Evolutionary conservation across 2,797 vertebrate species (phyloP).

Genomic region (Danio tinwini): DNA sequence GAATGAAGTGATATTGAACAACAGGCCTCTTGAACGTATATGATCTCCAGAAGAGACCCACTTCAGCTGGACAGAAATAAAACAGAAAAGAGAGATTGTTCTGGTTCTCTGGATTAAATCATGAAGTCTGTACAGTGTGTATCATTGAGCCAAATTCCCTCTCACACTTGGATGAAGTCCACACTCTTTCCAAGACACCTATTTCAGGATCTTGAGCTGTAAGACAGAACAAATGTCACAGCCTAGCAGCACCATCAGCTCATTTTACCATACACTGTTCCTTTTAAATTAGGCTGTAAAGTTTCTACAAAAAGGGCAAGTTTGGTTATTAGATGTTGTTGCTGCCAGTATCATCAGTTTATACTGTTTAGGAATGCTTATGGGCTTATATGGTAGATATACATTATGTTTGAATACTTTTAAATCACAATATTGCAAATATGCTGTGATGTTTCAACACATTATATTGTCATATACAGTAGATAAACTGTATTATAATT

Average conservation of each 20-base stretch:
- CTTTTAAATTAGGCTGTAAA: conserved; percentile 18
- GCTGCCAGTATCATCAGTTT: background rate
- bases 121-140: conserved; percentile 55
- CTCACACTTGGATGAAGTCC: conserved; percentile 46
- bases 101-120: conserved; percentile 62
- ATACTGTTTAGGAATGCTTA: background rate
- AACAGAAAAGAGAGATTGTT: conserved; percentile 33
- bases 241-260: conserved; percentile 10
- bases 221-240: conserved; percentile 36
- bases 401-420: background rate
- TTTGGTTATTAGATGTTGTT: conserved; percentile 17
- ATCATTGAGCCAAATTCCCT: conserved; percentile 61
- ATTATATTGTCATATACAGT: too few relatives aligned
- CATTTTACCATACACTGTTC: background rate
- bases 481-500: too few relatives aligned
- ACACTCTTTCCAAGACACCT: conserved; percentile 43
- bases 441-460: too few relatives aligned
- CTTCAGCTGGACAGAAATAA: conserved; percentile 43
- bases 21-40: conserved; percentile 37
- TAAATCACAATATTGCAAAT: background rate
- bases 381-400: background rate
- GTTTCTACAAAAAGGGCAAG: conserved; percentile 2
- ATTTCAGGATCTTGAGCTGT: conserved; percentile 31
- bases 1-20: background rate
- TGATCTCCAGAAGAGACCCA: conserved; percentile 56